A percentile compares a stretch with the other conserved stretches of the same genome.
Evolutionary conservation across 2,113 vertebrate species (phyloP).

Genomic region (Toxotes chatareus): DNA sequence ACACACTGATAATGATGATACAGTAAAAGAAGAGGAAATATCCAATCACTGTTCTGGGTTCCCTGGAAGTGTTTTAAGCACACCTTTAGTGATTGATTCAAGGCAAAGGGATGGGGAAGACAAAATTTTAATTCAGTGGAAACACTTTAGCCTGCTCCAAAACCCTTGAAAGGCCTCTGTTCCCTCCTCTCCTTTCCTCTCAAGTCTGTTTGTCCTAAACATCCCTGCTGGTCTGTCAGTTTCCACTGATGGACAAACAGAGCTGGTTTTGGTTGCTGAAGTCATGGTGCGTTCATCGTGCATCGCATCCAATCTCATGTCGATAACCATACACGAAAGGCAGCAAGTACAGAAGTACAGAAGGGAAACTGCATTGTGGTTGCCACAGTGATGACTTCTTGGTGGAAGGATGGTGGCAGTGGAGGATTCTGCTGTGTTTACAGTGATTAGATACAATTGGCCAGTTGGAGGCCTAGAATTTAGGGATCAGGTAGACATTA

Average conservation of each 20-base stretch:
- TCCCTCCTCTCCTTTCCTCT: background rate
- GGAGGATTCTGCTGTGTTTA: conserved; percentile 25
- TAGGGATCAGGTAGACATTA: background rate
- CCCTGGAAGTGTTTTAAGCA: conserved; percentile 20
- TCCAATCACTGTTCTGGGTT: background rate
- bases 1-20: background rate
- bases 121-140: conserved; percentile 5
- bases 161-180: conserved; percentile 6
- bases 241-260: background rate
- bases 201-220: no score
- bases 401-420: conserved; percentile 17
- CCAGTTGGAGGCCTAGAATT: conserved; percentile 6
- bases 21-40: background rate
- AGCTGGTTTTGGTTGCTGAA: background rate
- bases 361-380: conserved; percentile 18
- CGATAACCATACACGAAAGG: conserved; percentile 25
- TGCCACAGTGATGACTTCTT: conserved; percentile 31
- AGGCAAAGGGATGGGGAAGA: background rate
- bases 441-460: conserved; percentile 31
- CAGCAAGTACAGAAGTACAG: conserved; percentile 25
- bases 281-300: background rate
- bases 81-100: conserved; percentile 9
- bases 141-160: background rate
- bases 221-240: no score
- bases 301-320: conserved; percentile 27